Evolutionary conservation across 2,797 vertebrate species (phyloP).

Genomic region (Lepus oiostolus): DNA sequence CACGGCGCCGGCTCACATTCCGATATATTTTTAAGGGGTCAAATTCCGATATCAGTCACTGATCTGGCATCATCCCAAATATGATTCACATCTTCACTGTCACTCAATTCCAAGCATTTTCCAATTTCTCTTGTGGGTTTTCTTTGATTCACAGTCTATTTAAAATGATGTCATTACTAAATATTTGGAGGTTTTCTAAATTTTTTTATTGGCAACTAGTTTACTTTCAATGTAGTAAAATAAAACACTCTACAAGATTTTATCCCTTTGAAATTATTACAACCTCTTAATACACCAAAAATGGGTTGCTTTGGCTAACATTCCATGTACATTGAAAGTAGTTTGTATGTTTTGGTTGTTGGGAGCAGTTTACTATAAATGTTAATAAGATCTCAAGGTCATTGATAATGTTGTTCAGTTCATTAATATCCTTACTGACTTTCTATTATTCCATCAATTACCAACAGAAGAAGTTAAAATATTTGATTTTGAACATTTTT

Average conservation of each 20-base stretch:
- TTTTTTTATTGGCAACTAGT: background rate
- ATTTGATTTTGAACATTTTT: background rate
- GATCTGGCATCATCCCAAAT: background rate
- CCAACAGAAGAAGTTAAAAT: background rate
- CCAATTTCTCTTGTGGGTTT: background rate
- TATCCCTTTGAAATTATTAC: background rate
- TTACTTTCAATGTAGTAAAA: background rate
- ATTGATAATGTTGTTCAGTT: background rate
- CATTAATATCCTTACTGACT: background rate
- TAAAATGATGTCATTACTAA: background rate
- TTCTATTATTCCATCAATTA: background rate
- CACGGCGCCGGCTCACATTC: no score
- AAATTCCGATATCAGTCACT: no score
- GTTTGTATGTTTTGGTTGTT: background rate
- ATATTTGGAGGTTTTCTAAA: background rate
- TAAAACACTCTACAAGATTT: background rate
- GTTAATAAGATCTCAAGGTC: background rate
- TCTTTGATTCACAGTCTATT: background rate
- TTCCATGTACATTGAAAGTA: background rate
- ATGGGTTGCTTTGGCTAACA: background rate
- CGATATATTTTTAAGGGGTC: no score
- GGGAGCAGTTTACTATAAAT: background rate
- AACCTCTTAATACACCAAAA: background rate
- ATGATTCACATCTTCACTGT: background rate
- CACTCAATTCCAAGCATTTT: background rate